Conservation (phyloP, 2,113 vertebrate genomes). For the Gymnogyps californianus region DNA sequence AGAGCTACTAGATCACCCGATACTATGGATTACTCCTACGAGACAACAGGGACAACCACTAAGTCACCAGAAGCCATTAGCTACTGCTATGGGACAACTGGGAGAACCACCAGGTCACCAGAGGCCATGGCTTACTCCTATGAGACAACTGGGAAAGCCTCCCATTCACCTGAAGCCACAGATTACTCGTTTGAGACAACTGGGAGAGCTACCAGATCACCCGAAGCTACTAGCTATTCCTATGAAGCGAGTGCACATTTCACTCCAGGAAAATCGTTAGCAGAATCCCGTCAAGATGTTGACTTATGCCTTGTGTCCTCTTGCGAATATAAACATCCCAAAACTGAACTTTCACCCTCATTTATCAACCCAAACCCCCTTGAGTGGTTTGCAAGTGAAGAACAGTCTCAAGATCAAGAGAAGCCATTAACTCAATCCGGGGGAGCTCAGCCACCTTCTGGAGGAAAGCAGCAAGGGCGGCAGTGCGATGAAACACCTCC, state of each 20-base stretch:
- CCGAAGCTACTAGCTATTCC: slow-evolving; percentile 55
- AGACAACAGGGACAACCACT: slow-evolving; percentile 42
- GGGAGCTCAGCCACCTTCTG: slow-evolving; percentile 84
- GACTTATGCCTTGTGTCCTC: slow-evolving; percentile 92
- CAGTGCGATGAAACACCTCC: slow-evolving; percentile 95
- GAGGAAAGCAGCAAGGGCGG: slow-evolving; percentile 82
- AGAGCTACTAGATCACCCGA: slow-evolving; percentile 14
- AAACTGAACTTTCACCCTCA: slow-evolving; percentile 94
- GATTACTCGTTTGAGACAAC: slow-evolving; percentile 60
- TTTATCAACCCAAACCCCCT: slow-evolving; percentile 96
- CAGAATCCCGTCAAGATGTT: slow-evolving; percentile 85
- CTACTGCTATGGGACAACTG: slow-evolving; percentile 61
- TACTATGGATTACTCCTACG: slow-evolving; percentile 61
- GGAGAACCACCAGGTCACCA: slow-evolving; percentile 52
- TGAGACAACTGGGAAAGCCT: slow-evolving; percentile 6
- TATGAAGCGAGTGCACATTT: slow-evolving; percentile 70
- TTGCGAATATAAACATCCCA: slow-evolving; percentile 93
- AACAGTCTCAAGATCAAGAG: slow-evolving; percentile 78
- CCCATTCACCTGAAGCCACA: slow-evolving; percentile 42
- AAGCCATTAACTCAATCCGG: slow-evolving; percentile 81
- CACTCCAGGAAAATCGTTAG: slow-evolving; percentile 68
- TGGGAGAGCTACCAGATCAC: slow-evolving; percentile 39
- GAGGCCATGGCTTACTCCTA: slow-evolving; percentile 56
- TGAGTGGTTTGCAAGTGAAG: slow-evolving; percentile 91
- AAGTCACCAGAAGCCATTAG: slow-evolving; percentile 47